Conservation (phyloP, 2,888 invertebrate genomes). For the Agriopis marginaria region DNA sequence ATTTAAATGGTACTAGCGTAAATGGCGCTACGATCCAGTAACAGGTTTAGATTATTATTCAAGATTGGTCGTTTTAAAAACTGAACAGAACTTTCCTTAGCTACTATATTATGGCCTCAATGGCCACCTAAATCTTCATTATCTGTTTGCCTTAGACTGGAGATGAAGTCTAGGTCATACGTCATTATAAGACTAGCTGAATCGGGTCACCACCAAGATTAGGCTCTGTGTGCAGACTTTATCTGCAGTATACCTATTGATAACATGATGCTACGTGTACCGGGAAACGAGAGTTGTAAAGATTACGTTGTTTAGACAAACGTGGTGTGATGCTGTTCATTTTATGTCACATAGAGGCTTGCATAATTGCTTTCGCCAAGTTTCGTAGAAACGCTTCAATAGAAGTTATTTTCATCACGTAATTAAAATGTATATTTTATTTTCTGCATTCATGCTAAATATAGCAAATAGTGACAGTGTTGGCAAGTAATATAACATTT, state of each 20-base stretch:
- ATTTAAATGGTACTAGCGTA: neutral
- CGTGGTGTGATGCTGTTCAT: constrained; percentile 49
- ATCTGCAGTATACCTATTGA: constrained; percentile 56
- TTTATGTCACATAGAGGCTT: constrained; percentile 34
- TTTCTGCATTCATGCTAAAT: constrained; percentile 3
- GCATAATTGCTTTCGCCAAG: constrained; percentile 14
- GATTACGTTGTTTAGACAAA: constrained; percentile 62
- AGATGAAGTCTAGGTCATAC: constrained; percentile 76
- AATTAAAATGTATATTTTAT: constrained; percentile 1
- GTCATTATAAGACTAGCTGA: constrained; percentile 77
- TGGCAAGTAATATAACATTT: neutral
- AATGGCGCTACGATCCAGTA: neutral
- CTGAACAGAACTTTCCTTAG: constrained; percentile 29
- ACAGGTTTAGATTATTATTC: neutral
- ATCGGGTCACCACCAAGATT: constrained; percentile 77
- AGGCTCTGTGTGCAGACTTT: constrained; percentile 66
- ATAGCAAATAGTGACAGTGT: neutral
- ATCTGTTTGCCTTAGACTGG: constrained; percentile 73
- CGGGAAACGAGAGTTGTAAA: constrained; percentile 75
- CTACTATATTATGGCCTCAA: constrained; percentile 55
- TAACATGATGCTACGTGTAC: constrained; percentile 63
- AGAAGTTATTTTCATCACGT: constrained; percentile 11
- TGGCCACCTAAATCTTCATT: constrained; percentile 69
- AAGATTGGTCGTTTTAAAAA: neutral
- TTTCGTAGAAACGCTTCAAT: constrained; percentile 4